Evolutionary conservation across 2,888 invertebrate species (phyloP).

Genomic region (Ophion ellenae): DNA sequence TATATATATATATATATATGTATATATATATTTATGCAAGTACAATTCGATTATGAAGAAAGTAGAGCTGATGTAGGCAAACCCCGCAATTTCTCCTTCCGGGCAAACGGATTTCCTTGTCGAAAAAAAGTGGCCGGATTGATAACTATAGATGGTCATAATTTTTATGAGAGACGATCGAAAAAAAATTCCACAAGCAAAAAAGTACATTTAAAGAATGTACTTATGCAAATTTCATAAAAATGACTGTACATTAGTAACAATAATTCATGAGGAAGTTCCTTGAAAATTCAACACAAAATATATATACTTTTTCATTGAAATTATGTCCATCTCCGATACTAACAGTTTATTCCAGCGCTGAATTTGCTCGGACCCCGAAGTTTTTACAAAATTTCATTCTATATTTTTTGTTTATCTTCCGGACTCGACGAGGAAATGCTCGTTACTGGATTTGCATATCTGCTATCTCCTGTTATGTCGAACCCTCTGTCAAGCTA

Average conservation of each 20-base stretch:
- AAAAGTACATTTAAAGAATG: too few species aligned
- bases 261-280: too few species aligned
- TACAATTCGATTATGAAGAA: slow-evolving; percentile 38
- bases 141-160: not conserved
- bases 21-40: slow-evolving; percentile 18
- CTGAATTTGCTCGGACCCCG: not conserved
- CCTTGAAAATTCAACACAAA: too few species aligned
- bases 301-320: not conserved
- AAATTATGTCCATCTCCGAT: not conserved
- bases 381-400: not conserved
- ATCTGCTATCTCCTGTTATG: slow-evolving; percentile 60
- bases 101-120: slow-evolving; percentile 66
- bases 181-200: too few species aligned
- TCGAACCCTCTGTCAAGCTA: slow-evolving; percentile 48
- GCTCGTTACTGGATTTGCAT: slow-evolving; percentile 54
- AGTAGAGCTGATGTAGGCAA: slow-evolving; percentile 79
- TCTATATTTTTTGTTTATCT: slow-evolving; percentile 2
- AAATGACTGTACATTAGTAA: too few species aligned
- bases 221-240: too few species aligned
- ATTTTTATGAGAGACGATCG: slow-evolving; percentile 24
- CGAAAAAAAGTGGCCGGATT: slow-evolving; percentile 25
- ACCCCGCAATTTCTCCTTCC: slow-evolving; percentile 74
- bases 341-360: not conserved
- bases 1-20: slow-evolving; percentile 21
- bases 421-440: slow-evolving; percentile 55